A percentile compares a stretch with the other conserved stretches of the same genome.
These are phyloP conservation scores for Aplysia californica DNA, from an alignment of 1,140 invertebrate species.

Conservation along the genomic window DNA sequence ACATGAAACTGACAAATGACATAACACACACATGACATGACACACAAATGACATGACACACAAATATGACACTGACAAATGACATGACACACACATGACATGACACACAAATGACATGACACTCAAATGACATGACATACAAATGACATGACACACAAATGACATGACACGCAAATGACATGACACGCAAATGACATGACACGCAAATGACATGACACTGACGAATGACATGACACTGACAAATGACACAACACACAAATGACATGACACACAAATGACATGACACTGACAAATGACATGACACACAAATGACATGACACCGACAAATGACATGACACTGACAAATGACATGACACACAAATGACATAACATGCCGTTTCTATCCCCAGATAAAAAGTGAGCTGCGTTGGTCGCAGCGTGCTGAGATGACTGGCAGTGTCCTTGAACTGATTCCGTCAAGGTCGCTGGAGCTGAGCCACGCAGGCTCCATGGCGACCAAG, in stretches of 20 bases:
- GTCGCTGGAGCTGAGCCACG: not conserved
- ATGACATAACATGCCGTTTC: not conserved
- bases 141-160: too few species aligned
- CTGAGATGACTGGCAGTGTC: not conserved
- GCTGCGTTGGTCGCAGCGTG: not conserved
- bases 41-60: too few species aligned
- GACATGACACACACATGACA: too few species aligned
- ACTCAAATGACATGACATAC: too few species aligned
- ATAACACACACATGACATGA: too few species aligned
- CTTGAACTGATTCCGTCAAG: not conserved
- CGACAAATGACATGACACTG: not conserved
- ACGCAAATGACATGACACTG: too few species aligned
- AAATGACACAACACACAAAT: too few species aligned
- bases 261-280: not conserved
- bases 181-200: too few species aligned
- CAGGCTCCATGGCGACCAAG: not conserved
- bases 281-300: not conserved
- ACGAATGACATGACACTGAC: too few species aligned
- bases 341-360: not conserved
- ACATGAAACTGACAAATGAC: too few species aligned
- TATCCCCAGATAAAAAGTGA: constrained; percentile 3
- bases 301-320: not conserved
- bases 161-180: too few species aligned
- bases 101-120: not conserved
- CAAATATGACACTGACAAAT: too few species aligned